phyloP scores from a whole-genome alignment of 2,888 invertebrate genomes.

The Cryptocephalus primarius region DNA sequence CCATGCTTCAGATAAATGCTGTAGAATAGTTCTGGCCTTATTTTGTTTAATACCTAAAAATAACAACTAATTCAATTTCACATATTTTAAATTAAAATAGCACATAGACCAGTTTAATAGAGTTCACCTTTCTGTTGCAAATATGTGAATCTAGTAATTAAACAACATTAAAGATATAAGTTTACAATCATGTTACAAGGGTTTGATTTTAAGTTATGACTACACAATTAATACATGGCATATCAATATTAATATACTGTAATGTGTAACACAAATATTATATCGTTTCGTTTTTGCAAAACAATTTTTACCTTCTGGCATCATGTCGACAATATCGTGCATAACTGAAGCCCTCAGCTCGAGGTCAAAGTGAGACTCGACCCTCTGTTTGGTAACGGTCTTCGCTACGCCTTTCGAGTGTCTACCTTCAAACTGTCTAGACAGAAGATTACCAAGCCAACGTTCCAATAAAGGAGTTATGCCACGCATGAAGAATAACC shows the following conservation, averaged over 20 bases:
- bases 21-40: slow-evolving; percentile 96
- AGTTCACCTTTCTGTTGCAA: no score
- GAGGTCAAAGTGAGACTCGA: slow-evolving; percentile 98
- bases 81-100: background rate
- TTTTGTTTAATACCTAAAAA: slow-evolving; percentile 85
- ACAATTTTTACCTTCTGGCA: slow-evolving; percentile 71
- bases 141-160: no score
- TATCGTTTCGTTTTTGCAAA: no score
- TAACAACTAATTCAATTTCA: background rate
- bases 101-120: no score
- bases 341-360: slow-evolving; percentile 94
- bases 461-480: slow-evolving; percentile 95
- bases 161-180: no score
- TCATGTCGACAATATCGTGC: slow-evolving; percentile 99
- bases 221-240: slow-evolving; percentile 1
- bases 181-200: background rate
- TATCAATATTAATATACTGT: background rate
- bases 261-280: background rate
- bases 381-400: slow-evolving; percentile 98
- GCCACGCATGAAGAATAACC: slow-evolving; percentile 99
- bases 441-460: slow-evolving; percentile 98
- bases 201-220: background rate
- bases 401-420: slow-evolving; percentile 99
- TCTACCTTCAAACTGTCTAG: slow-evolving; percentile 97
- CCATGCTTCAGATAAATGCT: slow-evolving; percentile 99